Conservation (phyloP, 2,113 vertebrate species). For the Archocentrus centrarchus region DNA sequence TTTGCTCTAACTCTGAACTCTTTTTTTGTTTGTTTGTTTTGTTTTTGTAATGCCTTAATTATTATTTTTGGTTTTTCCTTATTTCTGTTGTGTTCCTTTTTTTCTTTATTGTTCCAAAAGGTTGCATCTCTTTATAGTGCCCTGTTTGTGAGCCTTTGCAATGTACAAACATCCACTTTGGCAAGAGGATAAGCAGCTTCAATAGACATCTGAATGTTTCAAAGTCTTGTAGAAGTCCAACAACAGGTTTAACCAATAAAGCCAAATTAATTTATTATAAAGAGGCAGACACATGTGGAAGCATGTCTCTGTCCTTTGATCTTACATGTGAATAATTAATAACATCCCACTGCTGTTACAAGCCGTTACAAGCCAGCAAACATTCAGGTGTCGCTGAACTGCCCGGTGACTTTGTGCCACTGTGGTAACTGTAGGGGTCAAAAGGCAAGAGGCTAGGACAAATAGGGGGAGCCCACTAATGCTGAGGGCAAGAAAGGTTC, state of each 20-base stretch:
- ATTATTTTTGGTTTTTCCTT: conserved; percentile 37
- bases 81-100: conserved; percentile 54
- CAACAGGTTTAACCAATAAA: not conserved
- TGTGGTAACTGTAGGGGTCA: conserved; percentile 80
- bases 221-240: conserved; percentile 9
- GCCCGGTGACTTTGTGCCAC: conserved; percentile 77
- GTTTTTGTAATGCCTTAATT: conserved; percentile 76
- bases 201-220: conserved; percentile 80
- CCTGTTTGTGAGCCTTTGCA: conserved; percentile 82
- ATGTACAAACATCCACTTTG: conserved; percentile 77
- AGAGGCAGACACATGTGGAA: not conserved
- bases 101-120: conserved; percentile 68
- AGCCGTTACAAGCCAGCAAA: conserved; percentile 32
- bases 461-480: conserved; percentile 67
- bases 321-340: not conserved
- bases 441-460: conserved; percentile 81
- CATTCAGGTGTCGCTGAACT: conserved; percentile 82
- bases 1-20: conserved; percentile 81
- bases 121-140: conserved; percentile 81
- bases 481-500: not conserved
- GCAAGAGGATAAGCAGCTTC: conserved; percentile 77
- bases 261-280: not conserved
- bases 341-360: not conserved
- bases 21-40: conserved; percentile 38
- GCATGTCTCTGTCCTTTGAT: not conserved